Base-by-base conservation (phyloP, 2,113 vertebrate genomes). In the Salvator merianae region DNA sequence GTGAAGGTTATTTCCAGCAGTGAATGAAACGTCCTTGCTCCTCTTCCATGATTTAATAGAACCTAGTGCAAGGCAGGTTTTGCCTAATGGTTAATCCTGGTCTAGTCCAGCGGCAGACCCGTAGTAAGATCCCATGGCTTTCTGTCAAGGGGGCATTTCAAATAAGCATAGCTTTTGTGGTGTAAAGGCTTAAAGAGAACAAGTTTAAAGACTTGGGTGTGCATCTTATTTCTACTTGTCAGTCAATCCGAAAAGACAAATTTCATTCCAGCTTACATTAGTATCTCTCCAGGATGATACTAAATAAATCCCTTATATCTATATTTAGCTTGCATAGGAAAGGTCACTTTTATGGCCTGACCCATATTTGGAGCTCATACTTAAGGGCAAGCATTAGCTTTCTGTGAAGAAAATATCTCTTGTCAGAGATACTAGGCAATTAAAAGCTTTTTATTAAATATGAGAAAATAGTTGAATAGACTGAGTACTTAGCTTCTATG, bases 281-380 rank as follows among this genome's bases (percentile, higher is more conserved):
- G 34, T 26, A 73, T 63, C 36, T 14, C 55, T 73, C 28, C 30
- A 43, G 16, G 69, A 74, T n/a, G 53, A 74, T 28, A 32, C 40
- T 18, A 16, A 38, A 13, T 28, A 71, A 63, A n/a, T 63, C 70
- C 13, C 70, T 59, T 73, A 43, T 40, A 73, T 74, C 70, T 82
- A 82, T 82, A 84, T 78, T 32, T 62, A 78, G 83, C 76, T 28
- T 79, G 30, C 34, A 43, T 62, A 71, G 68, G 62, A 71, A 84
- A 84, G 76, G 76, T 84, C 66, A 72, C 68, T 43, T 78, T 62
- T 62, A 84, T 70, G 63, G 69, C 20, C 38, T 84, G 65, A 76
- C 34, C 50, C 75, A 78, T 18, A 59, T 59, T 77, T 70, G 63
- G 50, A 81, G 76, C 22, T 69, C 65, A 77, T 77, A 70, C 22